These are phyloP conservation scores for Hippoglossus stenolepis DNA, from an alignment of 2,113 vertebrate genomes.

Conservation along the genomic window DNA sequence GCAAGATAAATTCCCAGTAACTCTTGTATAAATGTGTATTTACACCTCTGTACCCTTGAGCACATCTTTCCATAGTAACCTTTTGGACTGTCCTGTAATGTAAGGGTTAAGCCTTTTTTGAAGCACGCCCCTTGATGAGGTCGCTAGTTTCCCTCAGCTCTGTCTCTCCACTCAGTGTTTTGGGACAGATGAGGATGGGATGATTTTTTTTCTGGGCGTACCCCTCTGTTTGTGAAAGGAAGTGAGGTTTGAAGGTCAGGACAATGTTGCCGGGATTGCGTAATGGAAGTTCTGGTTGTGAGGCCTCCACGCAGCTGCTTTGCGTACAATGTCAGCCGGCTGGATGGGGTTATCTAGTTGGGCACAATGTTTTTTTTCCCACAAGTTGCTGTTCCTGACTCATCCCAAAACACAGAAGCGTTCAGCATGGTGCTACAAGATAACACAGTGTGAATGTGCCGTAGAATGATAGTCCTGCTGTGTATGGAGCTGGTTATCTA, in stretches of 20 bases:
- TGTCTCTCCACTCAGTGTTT: constrained; percentile 40
- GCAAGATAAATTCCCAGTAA: too few relatives aligned
- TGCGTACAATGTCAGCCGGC: constrained; percentile 1
- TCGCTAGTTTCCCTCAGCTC: constrained; percentile 61
- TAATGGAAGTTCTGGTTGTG: constrained; percentile 55
- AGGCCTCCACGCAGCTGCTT: constrained; percentile 21
- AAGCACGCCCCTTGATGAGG: constrained; percentile 40
- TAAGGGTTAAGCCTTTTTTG: constrained; percentile 24
- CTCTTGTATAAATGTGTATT: background rate
- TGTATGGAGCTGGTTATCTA: constrained; percentile 1
- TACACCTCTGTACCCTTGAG: background rate
- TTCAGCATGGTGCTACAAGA: constrained; percentile 47
- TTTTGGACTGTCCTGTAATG: background rate
- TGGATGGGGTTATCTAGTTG: constrained; percentile 42
- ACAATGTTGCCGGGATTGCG: constrained; percentile 53
- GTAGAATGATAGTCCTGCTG: constrained; percentile 10
- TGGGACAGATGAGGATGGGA: constrained; percentile 45
- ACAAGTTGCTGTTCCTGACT: constrained; percentile 38
- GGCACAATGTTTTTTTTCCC: background rate
- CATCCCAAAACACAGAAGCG: constrained; percentile 53
- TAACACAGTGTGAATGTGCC: constrained; percentile 46
- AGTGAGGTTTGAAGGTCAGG: constrained; percentile 74
- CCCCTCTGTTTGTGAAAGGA: constrained; percentile 72
- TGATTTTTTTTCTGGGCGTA: constrained; percentile 23
- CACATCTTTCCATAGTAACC: background rate